Evolutionary conservation across 2,888 invertebrate genomes (phyloP), one percentile per base, ranked within the genome.

Genomic region (Pyrocoelia pectoralis): DNA sequence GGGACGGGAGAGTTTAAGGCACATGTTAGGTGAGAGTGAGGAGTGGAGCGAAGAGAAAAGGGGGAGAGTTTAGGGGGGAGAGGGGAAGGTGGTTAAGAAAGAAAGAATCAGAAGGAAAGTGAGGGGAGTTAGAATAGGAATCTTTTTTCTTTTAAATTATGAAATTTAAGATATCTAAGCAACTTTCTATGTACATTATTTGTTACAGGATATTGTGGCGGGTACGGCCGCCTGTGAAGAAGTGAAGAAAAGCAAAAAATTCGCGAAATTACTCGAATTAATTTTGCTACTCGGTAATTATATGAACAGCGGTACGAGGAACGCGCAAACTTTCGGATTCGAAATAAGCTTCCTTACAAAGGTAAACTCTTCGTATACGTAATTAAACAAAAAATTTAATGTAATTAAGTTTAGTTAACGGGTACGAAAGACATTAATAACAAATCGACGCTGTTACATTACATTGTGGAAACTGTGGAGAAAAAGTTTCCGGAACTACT

Each of bases 181-280:
- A n/a, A n/a, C n/a, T n/a, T n/a, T n/a, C n/a, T n/a, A n/a, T n/a
- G n/a, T n/a, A n/a, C n/a, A n/a, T n/a, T n/a, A n/a, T n/a, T n/a
- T n/a, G n/a, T 75, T 76, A 40, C 80, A 92, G 87, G 95, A 95
- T 76, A 94, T 98, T 76, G 97, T 98, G 0, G 93, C 95, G 0
- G 95, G 94, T 0, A 96, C 96, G 1, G 95, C 95, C 0, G 98
- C 98, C 0, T 97, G 98, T 74, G 95, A 98, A 74, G 96, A 98
- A 81, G 90, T 97, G 1, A 93, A 91, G 72, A 88, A 88, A 19
- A 97, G 97, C 74, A 88, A 88, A 68, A 97, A 96, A 76, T 97
- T 99, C 80, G 91, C 93, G 0, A 91, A 89, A 78, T 90, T 99
- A 52, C 81, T 99, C 10, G 95, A 98, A 79, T 83, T 98, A 0